Conservation (phyloP, 1,140 invertebrate species). For the Drosophila littoralis region DNA sequence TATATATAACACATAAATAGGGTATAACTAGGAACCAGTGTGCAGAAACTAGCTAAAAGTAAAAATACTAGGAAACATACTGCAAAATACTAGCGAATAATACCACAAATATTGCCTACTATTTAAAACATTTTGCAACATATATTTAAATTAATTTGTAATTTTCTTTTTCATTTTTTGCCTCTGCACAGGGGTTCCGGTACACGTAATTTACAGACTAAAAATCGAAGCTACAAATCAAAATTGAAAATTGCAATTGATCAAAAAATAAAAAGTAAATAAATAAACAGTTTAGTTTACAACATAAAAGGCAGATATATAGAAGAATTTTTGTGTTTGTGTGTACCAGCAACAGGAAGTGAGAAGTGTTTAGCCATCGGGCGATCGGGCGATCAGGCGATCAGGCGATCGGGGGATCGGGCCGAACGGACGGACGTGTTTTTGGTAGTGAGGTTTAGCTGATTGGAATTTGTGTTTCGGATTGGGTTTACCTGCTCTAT, state of each 20-base stretch:
- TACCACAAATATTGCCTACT: background rate
- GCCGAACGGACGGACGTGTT: conserved; percentile 14
- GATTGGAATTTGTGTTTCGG: conserved; percentile 3
- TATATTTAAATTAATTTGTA: background rate
- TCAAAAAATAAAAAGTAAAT: background rate
- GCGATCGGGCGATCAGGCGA: background rate
- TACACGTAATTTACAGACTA: conserved; percentile 6
- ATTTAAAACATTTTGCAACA: background rate
- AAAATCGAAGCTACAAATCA: conserved; percentile 35
- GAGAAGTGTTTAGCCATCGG: background rate
- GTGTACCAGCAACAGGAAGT: conserved; percentile 3
- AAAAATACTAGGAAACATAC: background rate
- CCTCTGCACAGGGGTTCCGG: conserved; percentile 1
- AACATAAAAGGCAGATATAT: conserved; percentile 41
- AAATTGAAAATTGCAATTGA: conserved; percentile 14
- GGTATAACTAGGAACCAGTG: background rate
- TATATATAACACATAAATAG: no score
- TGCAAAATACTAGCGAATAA: background rate
- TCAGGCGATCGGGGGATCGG: background rate
- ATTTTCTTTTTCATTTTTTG: background rate
- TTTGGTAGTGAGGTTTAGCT: background rate
- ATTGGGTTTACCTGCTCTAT: conserved; percentile 48
- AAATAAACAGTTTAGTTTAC: conserved; percentile 26
- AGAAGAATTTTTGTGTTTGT: background rate
- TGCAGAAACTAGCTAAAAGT: background rate